Percentiles rank a stretch among this genome's conserved stretches.
Evolutionary conservation across 2,113 vertebrate genomes (phyloP).

Genomic region (Oncorhynchus mykiss): DNA sequence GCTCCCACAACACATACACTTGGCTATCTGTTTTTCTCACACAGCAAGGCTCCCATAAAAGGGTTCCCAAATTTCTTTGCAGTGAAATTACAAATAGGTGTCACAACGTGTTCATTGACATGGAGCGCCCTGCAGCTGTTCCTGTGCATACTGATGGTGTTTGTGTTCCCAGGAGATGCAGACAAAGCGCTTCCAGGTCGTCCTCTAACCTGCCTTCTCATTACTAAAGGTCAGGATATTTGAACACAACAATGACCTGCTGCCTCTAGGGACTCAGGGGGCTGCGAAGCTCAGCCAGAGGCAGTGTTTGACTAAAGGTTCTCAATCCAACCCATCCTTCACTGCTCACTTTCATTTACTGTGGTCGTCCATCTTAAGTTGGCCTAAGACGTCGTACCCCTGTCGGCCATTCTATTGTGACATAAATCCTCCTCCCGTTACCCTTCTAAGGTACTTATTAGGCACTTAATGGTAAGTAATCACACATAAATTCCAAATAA

Average conservation of each 20-base stretch:
- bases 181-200: conserved; percentile 68
- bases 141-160: conserved; percentile 54
- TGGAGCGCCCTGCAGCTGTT: conserved; percentile 53
- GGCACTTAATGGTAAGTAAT: conserved; percentile 14
- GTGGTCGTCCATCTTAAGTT: conserved; percentile 7
- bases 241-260: conserved; percentile 55
- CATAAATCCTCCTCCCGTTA: neutral
- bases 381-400: neutral
- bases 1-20: no score
- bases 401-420: neutral
- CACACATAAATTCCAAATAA: conserved; percentile 11
- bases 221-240: conserved; percentile 54
- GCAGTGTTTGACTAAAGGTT: conserved; percentile 1
- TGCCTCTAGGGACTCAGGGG: conserved; percentile 26
- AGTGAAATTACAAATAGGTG: conserved; percentile 33
- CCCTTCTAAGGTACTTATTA: neutral
- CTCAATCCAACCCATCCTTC: conserved; percentile 5
- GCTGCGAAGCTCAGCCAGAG: neutral
- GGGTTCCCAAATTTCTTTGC: conserved; percentile 13
- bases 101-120: conserved; percentile 2
- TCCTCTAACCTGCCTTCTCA: conserved; percentile 58
- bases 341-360: conserved; percentile 30
- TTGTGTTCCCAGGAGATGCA: conserved; percentile 67
- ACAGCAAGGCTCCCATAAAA: no score
- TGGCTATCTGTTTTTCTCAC: no score